These are phyloP conservation scores for Orius insidiosus DNA, from an alignment of 1,140 invertebrate genomes.

Conservation along the genomic window DNA sequence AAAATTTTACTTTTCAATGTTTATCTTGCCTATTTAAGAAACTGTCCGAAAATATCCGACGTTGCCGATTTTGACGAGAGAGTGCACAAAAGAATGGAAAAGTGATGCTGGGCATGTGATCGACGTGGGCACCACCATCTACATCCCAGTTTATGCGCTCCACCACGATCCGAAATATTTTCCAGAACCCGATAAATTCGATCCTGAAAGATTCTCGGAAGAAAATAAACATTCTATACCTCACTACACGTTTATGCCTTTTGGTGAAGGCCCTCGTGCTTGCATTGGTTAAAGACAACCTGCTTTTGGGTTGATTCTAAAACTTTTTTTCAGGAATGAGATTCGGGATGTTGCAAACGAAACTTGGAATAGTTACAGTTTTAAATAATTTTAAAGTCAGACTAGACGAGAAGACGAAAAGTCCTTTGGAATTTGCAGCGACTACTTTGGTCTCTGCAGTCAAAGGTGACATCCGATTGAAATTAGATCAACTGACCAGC, in stretches of 20 bases:
- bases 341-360: slow-evolving; percentile 12
- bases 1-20: neutral
- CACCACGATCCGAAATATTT: slow-evolving; percentile 27
- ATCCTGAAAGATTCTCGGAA: slow-evolving; percentile 25
- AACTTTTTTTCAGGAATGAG: slow-evolving; percentile 9
- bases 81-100: slow-evolving; percentile 27
- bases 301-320: slow-evolving; percentile 3
- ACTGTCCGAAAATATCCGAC: slow-evolving; percentile 37
- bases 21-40: slow-evolving; percentile 27
- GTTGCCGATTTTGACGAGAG: slow-evolving; percentile 27
- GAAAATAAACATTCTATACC: slow-evolving; percentile 20
- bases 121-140: slow-evolving; percentile 23
- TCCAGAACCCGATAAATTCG: slow-evolving; percentile 26
- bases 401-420: neutral
- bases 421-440: slow-evolving; percentile 3
- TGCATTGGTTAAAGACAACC: slow-evolving; percentile 44
- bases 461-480: no score
- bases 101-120: slow-evolving; percentile 15
- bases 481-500: no score
- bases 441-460: neutral
- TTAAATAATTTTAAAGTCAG: slow-evolving; percentile 4
- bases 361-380: slow-evolving; percentile 7
- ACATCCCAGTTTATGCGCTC: slow-evolving; percentile 26
- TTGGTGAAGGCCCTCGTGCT: slow-evolving; percentile 56
- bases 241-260: slow-evolving; percentile 43